Evolutionary conservation across 2,113 vertebrate genomes (phyloP), one percentile per base, ranked within the genome.

Genomic region (Psittacus erithacus): DNA sequence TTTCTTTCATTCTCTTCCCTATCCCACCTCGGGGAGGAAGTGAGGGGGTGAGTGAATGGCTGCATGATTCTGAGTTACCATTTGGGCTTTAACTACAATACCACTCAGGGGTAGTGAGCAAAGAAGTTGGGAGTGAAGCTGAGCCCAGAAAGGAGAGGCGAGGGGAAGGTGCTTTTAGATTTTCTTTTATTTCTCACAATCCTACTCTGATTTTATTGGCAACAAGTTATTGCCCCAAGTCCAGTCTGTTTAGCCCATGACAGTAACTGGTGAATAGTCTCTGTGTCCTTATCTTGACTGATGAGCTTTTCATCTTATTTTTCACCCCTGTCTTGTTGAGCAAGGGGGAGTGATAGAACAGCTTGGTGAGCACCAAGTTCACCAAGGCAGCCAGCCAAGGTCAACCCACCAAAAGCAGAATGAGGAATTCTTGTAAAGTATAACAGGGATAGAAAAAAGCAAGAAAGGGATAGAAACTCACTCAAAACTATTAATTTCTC

Each of bases 131-230:
- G 43, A 57, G 20, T 24, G 17, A 85, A 59, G 15, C 27, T 50
- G 31, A 85, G 28, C 23, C 38, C 1, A 0, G 23, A 28, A 79
- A 52, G 22, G 22, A 50, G 33, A 2, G 7, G 4, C 60, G n/a
- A 7, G 5, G 13, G 31, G 17, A 82, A 78, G n/a, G 5, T 64
- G 8, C 15, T 75, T 86, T 86, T 79, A 14, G 16, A 75, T 59
- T 70, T 0, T 0, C 68, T 70, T 33, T 41, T 55, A 6, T 57
- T 90, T 80, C 52, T 71, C 0, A 0, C 14, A 47, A 8, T 63
- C 19, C 38, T 63, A 17, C 23, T 71, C 63, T 47, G 49, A 86
- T 92, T 49, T 62, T 12, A 57, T 16, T 47, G 17, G 7, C 38
- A 73, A 76, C 12, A 76, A 67, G 83, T 65, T 70, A 38, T 73